Base-by-base conservation (phyloP, 2,113 vertebrate species). In the Varanus salvator region DNA sequence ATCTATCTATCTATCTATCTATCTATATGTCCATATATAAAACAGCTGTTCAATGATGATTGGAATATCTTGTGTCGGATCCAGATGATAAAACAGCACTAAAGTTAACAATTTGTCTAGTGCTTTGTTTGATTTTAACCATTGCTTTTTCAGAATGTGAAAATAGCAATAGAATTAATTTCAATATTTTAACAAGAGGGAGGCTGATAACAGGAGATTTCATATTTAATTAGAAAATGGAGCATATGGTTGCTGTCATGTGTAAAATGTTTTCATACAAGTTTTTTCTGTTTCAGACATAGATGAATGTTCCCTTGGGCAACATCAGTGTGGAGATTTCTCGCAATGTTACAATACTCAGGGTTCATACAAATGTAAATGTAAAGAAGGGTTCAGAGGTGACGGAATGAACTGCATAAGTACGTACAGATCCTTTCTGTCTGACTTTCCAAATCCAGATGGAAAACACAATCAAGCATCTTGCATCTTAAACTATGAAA, bases 321-420 rank as follows among this genome's bases (percentile, higher is more conserved):
- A 97, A 91, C 97, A 98, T 94, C 98, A 97, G 19, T 99, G 99
- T 95, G 97, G 98, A 92, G 90, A 93, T 86, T 98, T 97, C 74
- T 98, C 99, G 80, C 97, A 94, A 81, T 99, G 99, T 96, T 98
- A 98, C 97, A 99, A 99, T 93, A 96, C 97, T 17, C 98, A 96
- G 0, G 99, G 99, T 89, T 99, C 98, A 60, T 99, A 99, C 97
- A 98, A 97, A 94, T 99, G 99, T 96, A 99, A 98, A 96, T 99
- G 99, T 94, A 98, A 96, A 94, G 98, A 98, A 0, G 98, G 98
- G n/a, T 99, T 98, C 95, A 95, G 97, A 92, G 98, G 98, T 44
- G 97, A 96, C 6, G 98, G 98, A 92, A 97, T 96, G 29, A 97
- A 96, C 93, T 99, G 99, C 95, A 97, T 97, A 96, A 94, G 99